phyloP scores from a whole-genome alignment of 2,888 invertebrate genomes.

The Empis livida region DNA sequence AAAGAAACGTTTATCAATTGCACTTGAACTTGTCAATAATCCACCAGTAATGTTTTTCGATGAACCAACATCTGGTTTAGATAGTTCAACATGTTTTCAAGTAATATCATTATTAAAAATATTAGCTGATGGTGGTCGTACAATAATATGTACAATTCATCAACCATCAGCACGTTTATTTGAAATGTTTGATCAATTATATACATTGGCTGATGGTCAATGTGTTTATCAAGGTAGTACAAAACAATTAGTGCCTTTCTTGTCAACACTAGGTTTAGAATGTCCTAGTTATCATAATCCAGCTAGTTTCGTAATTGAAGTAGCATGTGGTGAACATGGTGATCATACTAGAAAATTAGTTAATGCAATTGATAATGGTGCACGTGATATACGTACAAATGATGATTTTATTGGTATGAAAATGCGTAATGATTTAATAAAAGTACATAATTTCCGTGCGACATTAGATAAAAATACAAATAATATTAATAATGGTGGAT shows the following conservation, averaged over 20 bases:
- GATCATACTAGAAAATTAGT: slow-evolving; percentile 75
- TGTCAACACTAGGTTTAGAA: slow-evolving; percentile 66
- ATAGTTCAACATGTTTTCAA: slow-evolving; percentile 91
- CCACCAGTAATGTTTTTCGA: slow-evolving; percentile 98
- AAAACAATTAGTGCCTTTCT: slow-evolving; percentile 67
- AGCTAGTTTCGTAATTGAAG: slow-evolving; percentile 92
- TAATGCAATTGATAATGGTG: slow-evolving; percentile 73
- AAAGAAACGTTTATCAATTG: slow-evolving; percentile 88
- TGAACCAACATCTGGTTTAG: slow-evolving; percentile 91
- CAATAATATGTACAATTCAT: slow-evolving; percentile 85
- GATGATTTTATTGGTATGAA: slow-evolving; percentile 51
- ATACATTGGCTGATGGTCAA: slow-evolving; percentile 86
- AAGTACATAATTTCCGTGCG: slow-evolving; percentile 38
- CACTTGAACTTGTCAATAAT: slow-evolving; percentile 87
- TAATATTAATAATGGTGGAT: slow-evolving; percentile 24
- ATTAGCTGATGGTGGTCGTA: slow-evolving; percentile 78
- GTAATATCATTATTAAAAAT: slow-evolving; percentile 82
- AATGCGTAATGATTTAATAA: slow-evolving; percentile 38
- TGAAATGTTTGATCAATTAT: slow-evolving; percentile 93
- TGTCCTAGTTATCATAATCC: slow-evolving; percentile 97
- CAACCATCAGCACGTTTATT: slow-evolving; percentile 94
- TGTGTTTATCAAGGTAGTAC: slow-evolving; percentile 91
- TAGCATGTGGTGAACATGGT: slow-evolving; percentile 93
- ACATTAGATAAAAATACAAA: slow-evolving; percentile 40
- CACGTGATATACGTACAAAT: slow-evolving; percentile 64